Percentiles rank a stretch among this genome's conserved stretches.
phyloP scores from a whole-genome alignment of 2,888 invertebrate genomes.

The Cerastoderma edule region DNA sequence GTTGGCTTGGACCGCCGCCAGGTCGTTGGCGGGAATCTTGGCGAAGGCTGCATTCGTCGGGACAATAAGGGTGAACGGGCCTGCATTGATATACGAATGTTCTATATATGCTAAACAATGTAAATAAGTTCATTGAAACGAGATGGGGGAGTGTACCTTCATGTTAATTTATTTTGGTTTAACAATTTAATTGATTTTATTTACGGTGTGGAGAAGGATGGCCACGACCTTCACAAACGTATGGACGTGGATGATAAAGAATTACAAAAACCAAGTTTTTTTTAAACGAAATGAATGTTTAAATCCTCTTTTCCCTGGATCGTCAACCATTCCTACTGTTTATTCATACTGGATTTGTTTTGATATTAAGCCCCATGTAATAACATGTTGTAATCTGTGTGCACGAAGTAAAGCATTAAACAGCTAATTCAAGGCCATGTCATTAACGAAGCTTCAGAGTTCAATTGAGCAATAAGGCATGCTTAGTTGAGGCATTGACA shows the following conservation, averaged over 20 bases:
- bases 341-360: no score
- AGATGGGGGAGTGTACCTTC: background rate
- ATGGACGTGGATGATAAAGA: background rate
- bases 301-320: no score
- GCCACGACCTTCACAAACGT: background rate
- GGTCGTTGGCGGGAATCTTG: conserved; percentile 52
- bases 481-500: no score
- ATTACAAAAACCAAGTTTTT: background rate
- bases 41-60: conserved; percentile 70
- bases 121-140: background rate
- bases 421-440: no score
- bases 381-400: no score
- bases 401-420: no score
- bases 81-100: conserved; percentile 46
- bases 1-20: conserved; percentile 54
- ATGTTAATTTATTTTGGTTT: background rate
- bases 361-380: no score
- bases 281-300: no score
- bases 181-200: background rate
- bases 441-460: no score
- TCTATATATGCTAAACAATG: background rate
- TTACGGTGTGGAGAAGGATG: background rate
- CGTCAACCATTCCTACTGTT: no score
- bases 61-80: conserved; percentile 69
- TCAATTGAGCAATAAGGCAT: no score